These are phyloP conservation scores for Choloepus didactylus DNA, from an alignment of 2,797 vertebrate genomes.

Conservation along the genomic window DNA sequence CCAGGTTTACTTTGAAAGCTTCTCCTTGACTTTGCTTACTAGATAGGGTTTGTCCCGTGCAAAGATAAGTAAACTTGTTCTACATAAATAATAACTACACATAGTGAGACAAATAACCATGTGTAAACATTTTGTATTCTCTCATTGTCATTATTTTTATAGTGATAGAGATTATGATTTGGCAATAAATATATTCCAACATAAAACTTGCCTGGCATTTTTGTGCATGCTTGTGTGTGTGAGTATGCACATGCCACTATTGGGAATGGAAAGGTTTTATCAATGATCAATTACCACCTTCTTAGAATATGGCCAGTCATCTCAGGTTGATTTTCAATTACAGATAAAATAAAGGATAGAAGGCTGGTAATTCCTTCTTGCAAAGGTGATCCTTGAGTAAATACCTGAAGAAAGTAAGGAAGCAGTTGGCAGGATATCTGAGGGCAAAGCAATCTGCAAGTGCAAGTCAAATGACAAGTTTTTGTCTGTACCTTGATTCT, in stretches of 20 bases:
- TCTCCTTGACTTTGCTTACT: background rate
- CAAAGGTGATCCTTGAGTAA: background rate
- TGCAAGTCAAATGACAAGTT: background rate
- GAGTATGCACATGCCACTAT: background rate
- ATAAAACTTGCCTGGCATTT: background rate
- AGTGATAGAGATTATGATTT: background rate
- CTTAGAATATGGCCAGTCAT: background rate
- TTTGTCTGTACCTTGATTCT: background rate
- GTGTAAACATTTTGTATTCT: background rate
- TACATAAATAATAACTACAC: background rate
- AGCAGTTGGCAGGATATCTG: background rate
- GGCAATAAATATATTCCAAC: background rate
- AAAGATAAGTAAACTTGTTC: background rate
- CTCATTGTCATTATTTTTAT: background rate
- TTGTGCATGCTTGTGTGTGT: background rate
- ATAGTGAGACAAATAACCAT: background rate
- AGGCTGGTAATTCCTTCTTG: background rate
- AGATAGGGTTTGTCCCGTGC: background rate
- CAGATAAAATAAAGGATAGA: background rate
- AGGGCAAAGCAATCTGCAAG: background rate
- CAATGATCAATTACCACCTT: background rate
- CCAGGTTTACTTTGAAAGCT: background rate
- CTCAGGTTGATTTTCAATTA: background rate
- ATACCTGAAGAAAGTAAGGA: background rate
- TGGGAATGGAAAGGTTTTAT: background rate